Base-by-base conservation (phyloP, 2,888 invertebrate species). In the Dichetophora obliterata region DNA sequence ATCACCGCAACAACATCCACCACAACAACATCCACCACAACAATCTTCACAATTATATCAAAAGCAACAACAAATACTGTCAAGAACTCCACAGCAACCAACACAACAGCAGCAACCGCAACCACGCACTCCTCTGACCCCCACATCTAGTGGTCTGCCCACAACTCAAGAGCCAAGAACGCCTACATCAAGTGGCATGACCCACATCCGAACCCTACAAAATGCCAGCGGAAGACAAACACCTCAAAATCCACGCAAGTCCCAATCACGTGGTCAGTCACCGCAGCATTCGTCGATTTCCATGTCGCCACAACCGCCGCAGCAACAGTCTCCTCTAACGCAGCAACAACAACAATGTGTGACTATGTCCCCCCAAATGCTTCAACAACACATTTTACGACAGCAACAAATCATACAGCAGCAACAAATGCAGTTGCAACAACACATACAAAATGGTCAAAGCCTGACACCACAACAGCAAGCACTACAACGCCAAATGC, bases 401-500 rank as follows among this genome's bases (percentile, higher is more conserved):
- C 87, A 87, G 65, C 89, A 87, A 31, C 86, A 86, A 48, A 84
- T 86, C 6, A 80, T 86, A 22, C 86, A 87, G 71, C 88, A 89
- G 65, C 85, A 88, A 48, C 85, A 84, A 65, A 80, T 83, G 66
- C 82, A 84, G 59, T 82, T 88, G n/a, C 88, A 88, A 63, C 85
- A 86, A 63, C 86, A 86, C 34, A 84, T 86, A 77, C 86, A 86
- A 78, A 86, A 82, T 75, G 86, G 87, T 0, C 88, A 89, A 75
- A 86, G 85, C 37, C 79, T 87, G 57, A 86, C 86, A 5, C 85
- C 85, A 1, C 86, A 87, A 24, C 88, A 87, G 73, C 88, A 87
- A 79, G 84, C 82, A 5, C 74, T 91, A 80, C 92, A 92, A 80
- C 91, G 91, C 70, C 87, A 92, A 83, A 87, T 92, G 71, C 92